Base-by-base conservation (phyloP, 1,140 invertebrate genomes). In the Monochamus saltuarius region DNA sequence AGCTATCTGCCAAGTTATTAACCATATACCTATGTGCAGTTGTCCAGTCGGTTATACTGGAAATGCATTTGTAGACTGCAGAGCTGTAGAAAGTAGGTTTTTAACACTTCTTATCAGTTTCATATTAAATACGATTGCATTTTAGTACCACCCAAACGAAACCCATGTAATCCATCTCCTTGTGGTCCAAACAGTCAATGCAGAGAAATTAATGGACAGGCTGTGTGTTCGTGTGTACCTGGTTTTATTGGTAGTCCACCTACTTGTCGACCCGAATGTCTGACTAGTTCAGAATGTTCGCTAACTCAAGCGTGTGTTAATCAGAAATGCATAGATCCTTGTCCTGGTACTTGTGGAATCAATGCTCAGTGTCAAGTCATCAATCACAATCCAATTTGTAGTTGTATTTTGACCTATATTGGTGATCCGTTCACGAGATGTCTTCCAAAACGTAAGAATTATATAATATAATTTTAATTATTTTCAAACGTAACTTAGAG, bases 241-340 rank as follows among this genome's bases (percentile, higher is more conserved):
- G 86, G 85, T 39, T 74, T 85, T 35, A 81, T 82, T 38, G 88
- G 88, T 22, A 89, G 89, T 78, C 87, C 90, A n/a, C 79, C 88
- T 36, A 77, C 86, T 9, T 91, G 89, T 73, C 80, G 83, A 62
- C 85, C 87, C 16, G 86, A 89, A 74, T 90, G 89, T 75, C 79
- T 83, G 16, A 85, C 87, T 63, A 90, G 89, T 73, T 85, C 87
- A 0, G 88, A 90, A 62, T 91, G 89, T 73, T 69, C 81, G 6
- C 73, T 79, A 34, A 79, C 85, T 56, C 79, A 85, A 71, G 82
- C 89, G 11, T 94, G 91, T 72, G 79, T 90, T n/a, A 84, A 88
- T 70, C 81, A 84, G 63, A 84, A 85, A 73, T 93, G 90, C 73
- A 73, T 83, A 17, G 85, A 92, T 79, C 90, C 90, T 10, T 93